These are phyloP conservation scores for Acanthosepion lycidas DNA, from an alignment of 2,888 invertebrate species.

Conservation along the genomic window DNA sequence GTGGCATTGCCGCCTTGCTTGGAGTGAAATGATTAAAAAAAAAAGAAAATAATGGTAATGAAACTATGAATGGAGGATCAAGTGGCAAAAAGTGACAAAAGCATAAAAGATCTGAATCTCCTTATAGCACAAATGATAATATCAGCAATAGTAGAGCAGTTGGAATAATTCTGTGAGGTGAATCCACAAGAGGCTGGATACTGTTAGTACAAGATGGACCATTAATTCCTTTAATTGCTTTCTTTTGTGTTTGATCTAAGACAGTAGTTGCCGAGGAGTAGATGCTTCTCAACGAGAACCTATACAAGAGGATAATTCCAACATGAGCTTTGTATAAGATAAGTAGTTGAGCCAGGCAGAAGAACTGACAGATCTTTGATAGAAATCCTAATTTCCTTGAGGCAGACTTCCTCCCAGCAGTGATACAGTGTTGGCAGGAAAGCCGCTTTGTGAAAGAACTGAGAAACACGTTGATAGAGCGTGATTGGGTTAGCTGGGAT, in stretches of 20 bases:
- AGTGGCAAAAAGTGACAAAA: not conserved
- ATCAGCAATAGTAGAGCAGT: not conserved
- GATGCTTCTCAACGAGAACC: not conserved
- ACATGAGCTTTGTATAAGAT: not conserved
- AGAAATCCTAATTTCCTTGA: conserved; percentile 14
- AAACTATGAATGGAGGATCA: not conserved
- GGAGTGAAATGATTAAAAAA: too few species aligned
- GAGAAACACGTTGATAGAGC: not conserved
- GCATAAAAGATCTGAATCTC: not conserved
- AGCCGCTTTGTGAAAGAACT: not conserved
- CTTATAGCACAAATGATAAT: not conserved
- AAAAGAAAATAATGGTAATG: not conserved
- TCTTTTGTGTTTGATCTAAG: not conserved
- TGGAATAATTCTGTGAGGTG: not conserved
- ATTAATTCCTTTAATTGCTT: conserved; percentile 3
- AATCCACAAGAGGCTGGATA: not conserved
- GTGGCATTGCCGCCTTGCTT: too few species aligned
- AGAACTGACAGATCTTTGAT: not conserved
- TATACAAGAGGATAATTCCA: not conserved
- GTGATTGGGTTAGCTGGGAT: not conserved
- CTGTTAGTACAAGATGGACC: not conserved
- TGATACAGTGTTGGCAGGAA: too few species aligned
- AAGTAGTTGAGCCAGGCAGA: not conserved
- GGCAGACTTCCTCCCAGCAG: not conserved
- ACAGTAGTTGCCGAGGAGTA: not conserved